These are phyloP conservation scores for Allacma fusca DNA, from an alignment of 2,888 invertebrate species.

Conservation along the genomic window DNA sequence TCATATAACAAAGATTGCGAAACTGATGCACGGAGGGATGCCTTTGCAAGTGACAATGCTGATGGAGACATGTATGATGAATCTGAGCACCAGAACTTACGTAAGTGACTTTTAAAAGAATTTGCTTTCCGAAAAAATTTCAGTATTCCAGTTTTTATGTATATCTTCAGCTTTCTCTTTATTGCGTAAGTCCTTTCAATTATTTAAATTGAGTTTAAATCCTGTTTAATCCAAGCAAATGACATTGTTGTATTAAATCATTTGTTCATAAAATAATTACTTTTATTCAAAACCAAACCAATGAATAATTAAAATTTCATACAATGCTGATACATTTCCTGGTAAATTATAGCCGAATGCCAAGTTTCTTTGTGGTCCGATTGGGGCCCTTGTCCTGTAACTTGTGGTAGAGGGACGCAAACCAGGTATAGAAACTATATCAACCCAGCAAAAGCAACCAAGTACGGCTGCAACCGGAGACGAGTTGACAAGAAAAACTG, in stretches of 20 bases:
- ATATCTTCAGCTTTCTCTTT: too few relatives aligned
- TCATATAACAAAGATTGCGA: conserved; percentile 80
- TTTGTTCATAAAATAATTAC: too few relatives aligned
- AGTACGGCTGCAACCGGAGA: conserved; percentile 70
- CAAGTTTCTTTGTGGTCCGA: conserved; percentile 65
- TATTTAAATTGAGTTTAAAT: too few relatives aligned
- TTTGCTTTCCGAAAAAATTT: too few relatives aligned
- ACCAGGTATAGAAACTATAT: conserved; percentile 69
- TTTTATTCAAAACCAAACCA: too few relatives aligned
- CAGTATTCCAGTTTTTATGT: too few relatives aligned
- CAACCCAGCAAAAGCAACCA: conserved; percentile 68
- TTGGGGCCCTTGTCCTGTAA: conserved; percentile 66
- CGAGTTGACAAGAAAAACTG: conserved; percentile 57
- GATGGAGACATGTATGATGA: conserved; percentile 33
- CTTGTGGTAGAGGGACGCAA: conserved; percentile 68
- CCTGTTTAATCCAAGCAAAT: too few relatives aligned
- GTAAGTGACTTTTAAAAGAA: conserved; percentile 10
- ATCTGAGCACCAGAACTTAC: conserved; percentile 18
- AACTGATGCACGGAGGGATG: neutral
- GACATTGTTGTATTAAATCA: too few relatives aligned
- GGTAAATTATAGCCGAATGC: conserved; percentile 70
- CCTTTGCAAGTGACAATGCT: conserved; percentile 20
- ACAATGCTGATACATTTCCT: too few relatives aligned
- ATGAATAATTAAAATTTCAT: too few relatives aligned
- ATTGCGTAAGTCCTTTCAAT: too few relatives aligned